phyloP scores from a whole-genome alignment of 2,113 vertebrate genomes.

The Bos javanicus region DNA sequence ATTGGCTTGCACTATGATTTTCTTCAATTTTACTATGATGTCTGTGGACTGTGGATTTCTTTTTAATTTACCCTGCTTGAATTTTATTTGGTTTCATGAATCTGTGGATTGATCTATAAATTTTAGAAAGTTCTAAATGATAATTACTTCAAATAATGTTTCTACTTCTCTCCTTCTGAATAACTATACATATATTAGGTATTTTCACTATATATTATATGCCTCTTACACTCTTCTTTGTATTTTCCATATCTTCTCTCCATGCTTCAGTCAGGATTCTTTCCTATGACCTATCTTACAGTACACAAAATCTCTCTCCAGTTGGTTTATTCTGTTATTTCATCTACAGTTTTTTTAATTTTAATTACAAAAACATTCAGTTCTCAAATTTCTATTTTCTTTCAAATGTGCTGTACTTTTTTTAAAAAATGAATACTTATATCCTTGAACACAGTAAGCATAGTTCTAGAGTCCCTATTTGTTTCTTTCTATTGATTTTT shows the following conservation, averaged over 20 bases:
- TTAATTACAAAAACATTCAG: neutral
- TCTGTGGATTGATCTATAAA: neutral
- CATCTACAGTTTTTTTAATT: neutral
- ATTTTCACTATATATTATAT: neutral
- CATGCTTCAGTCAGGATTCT: neutral
- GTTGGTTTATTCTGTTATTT: neutral
- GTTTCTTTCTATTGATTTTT: neutral
- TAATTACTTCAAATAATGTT: neutral
- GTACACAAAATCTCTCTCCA: neutral
- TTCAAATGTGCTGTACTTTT: neutral
- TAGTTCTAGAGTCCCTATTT: neutral
- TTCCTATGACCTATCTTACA: neutral
- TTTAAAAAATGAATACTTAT: neutral
- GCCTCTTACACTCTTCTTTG: neutral
- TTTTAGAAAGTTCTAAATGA: neutral
- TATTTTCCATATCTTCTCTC: neutral
- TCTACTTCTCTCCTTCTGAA: neutral
- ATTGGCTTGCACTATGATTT: neutral
- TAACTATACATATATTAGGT: neutral
- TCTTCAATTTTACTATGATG: neutral
- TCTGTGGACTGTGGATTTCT: neutral
- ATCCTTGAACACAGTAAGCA: neutral
- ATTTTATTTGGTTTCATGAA: neutral
- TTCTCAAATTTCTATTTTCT: neutral
- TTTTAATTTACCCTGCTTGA: neutral